A percentile compares a stretch with the other conserved stretches of the same genome.
These are phyloP conservation scores for Anoplopoma fimbria DNA, from an alignment of 2,113 vertebrate species.

Conservation along the genomic window DNA sequence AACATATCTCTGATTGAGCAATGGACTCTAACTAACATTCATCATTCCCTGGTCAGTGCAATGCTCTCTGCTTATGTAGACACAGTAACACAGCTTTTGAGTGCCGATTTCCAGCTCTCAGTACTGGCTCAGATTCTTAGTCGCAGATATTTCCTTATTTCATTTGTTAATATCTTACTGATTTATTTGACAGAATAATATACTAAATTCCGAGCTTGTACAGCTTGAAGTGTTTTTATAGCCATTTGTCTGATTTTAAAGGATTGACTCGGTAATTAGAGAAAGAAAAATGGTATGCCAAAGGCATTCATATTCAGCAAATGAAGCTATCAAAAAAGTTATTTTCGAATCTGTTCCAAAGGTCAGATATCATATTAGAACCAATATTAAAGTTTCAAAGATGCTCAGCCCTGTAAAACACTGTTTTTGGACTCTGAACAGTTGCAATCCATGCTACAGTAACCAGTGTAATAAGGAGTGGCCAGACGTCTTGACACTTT, in stretches of 20 bases:
- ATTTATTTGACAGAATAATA: not conserved
- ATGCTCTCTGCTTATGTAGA: not conserved
- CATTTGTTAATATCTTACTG: not conserved
- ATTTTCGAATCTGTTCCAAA: not conserved
- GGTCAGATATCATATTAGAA: too few relatives aligned
- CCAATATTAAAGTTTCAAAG: not conserved
- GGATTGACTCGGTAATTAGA: not conserved
- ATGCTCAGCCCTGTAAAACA: not conserved
- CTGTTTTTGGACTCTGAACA: not conserved
- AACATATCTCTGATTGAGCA: slow-evolving; percentile 96
- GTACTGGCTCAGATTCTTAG: not conserved
- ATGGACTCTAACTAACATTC: too few relatives aligned
- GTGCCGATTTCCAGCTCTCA: not conserved
- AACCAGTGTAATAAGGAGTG: not conserved
- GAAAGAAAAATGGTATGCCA: not conserved
- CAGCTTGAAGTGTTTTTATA: not conserved
- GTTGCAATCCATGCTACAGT: not conserved
- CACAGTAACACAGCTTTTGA: not conserved
- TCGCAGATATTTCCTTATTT: not conserved
- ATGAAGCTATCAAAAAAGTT: not conserved
- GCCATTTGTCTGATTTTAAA: not conserved
- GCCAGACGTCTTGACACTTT: not conserved
- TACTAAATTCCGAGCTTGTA: too few relatives aligned
- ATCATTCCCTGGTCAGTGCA: slow-evolving; percentile 95
- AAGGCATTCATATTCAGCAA: not conserved